These are phyloP conservation scores for Muntiacus reevesi DNA, from an alignment of 2,113 vertebrate genomes.

Conservation along the genomic window DNA sequence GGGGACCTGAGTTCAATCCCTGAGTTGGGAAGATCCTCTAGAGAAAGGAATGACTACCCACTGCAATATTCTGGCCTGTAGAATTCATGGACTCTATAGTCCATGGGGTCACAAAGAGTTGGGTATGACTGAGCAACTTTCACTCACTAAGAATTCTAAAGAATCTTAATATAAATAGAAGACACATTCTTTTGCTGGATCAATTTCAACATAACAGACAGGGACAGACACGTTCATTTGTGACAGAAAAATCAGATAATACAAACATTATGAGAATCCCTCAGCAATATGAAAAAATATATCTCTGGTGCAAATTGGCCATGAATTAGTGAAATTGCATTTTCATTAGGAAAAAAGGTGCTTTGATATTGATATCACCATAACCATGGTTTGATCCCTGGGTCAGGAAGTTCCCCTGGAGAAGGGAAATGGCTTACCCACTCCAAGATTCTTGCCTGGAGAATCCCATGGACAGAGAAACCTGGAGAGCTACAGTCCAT, in stretches of 20 bases:
- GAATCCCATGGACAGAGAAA: neutral
- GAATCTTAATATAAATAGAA: neutral
- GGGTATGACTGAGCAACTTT: neutral
- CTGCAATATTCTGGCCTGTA: neutral
- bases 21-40: neutral
- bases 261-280: neutral
- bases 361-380: neutral
- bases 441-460: neutral
- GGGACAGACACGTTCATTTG: neutral
- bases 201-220: neutral
- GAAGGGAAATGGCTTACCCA: neutral
- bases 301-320: neutral
- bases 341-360: neutral
- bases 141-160: neutral
- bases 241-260: neutral
- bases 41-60: neutral
- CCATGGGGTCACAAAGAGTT: neutral
- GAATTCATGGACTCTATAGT: neutral
- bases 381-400: neutral
- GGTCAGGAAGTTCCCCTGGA: neutral
- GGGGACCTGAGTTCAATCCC: neutral
- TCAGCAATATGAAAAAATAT: neutral
- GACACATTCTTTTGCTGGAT: neutral
- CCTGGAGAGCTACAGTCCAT: neutral
- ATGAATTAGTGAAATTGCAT: neutral